Evolutionary conservation across 2,113 vertebrate genomes (phyloP).

Genomic region (Salvelinus sp.): DNA sequence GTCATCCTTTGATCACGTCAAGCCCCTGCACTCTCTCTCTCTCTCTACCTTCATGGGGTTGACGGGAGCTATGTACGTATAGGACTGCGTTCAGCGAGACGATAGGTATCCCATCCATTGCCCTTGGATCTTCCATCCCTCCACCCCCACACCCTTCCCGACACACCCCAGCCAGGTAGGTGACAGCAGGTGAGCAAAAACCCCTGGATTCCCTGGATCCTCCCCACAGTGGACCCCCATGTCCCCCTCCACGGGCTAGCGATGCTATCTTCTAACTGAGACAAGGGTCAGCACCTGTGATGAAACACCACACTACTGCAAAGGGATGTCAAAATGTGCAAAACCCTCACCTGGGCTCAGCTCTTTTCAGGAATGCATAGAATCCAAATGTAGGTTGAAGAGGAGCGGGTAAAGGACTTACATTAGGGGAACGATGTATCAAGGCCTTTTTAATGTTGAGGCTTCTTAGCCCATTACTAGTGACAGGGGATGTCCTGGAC

Average conservation of each 20-base stretch:
- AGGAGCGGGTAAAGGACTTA: background rate
- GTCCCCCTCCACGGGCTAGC: conserved; percentile 22
- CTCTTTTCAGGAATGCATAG: conserved; percentile 31
- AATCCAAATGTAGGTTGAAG: background rate
- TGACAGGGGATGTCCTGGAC: conserved; percentile 22
- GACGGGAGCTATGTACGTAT: conserved; percentile 40
- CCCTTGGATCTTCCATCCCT: conserved; percentile 27
- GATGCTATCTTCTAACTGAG: conserved; percentile 21
- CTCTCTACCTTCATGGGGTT: conserved; percentile 43
- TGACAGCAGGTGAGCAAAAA: conserved; percentile 52
- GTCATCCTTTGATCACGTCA: conserved; percentile 77
- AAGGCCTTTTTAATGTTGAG: conserved; percentile 29
- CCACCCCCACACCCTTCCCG: conserved; percentile 25
- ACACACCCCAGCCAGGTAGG: conserved; percentile 33
- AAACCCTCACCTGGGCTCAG: conserved; percentile 16
- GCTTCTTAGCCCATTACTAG: conserved; percentile 24
- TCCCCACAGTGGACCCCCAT: conserved; percentile 25
- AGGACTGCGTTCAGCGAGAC: conserved; percentile 41
- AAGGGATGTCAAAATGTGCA: conserved; percentile 52
- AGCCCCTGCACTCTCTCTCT: conserved; percentile 23
- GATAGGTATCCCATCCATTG: conserved; percentile 47
- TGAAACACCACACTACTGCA: conserved; percentile 23
- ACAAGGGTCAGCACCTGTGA: conserved; percentile 55
- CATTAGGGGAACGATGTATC: conserved; percentile 6
- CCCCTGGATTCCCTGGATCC: conserved; percentile 20